These are phyloP conservation scores for Neelides folsomi DNA, from an alignment of 2,888 invertebrate species.

Conservation along the genomic window DNA sequence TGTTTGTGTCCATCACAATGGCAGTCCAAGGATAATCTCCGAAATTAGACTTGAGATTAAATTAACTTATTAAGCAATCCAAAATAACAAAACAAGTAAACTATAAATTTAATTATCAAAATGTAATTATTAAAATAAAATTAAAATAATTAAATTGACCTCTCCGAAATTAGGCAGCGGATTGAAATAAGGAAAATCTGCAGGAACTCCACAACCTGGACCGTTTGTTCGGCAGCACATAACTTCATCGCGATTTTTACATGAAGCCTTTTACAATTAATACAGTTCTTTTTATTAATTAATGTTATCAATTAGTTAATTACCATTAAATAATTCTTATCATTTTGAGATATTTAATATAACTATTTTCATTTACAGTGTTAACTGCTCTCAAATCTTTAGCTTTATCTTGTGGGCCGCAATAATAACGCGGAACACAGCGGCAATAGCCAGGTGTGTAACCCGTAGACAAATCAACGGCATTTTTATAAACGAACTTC, in stretches of 20 bases:
- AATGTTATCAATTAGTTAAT: not conserved
- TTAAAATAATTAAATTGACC: slow-evolving; percentile 15
- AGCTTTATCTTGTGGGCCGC: slow-evolving; percentile 19
- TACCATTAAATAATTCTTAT: too few relatives aligned
- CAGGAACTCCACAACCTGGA: slow-evolving; percentile 30
- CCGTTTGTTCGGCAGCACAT: slow-evolving; percentile 31
- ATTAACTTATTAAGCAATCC: not conserved
- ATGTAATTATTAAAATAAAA: not conserved
- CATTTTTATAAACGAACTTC: too few relatives aligned
- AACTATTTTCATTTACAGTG: slow-evolving; percentile 16
- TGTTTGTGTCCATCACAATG: slow-evolving; percentile 29
- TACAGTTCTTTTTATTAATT: too few relatives aligned
- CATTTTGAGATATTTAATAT: not conserved
- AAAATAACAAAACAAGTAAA: not conserved
- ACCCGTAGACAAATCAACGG: slow-evolving; percentile 16
- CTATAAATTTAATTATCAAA: not conserved
- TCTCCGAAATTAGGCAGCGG: slow-evolving; percentile 31
- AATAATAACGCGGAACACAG: slow-evolving; percentile 26
- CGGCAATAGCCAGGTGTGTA: slow-evolving; percentile 29
- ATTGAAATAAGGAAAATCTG: slow-evolving; percentile 29
- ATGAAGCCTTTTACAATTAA: slow-evolving; percentile 1
- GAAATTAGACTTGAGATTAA: slow-evolving; percentile 23
- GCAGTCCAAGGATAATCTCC: slow-evolving; percentile 33
- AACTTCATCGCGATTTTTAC: slow-evolving; percentile 26
- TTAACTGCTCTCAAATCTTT: slow-evolving; percentile 24